Percentiles rank a stretch among this genome's conserved stretches.
These are phyloP conservation scores for Mesocricetus auratus DNA, from an alignment of 2,113 vertebrate genomes.

Conservation along the genomic window DNA sequence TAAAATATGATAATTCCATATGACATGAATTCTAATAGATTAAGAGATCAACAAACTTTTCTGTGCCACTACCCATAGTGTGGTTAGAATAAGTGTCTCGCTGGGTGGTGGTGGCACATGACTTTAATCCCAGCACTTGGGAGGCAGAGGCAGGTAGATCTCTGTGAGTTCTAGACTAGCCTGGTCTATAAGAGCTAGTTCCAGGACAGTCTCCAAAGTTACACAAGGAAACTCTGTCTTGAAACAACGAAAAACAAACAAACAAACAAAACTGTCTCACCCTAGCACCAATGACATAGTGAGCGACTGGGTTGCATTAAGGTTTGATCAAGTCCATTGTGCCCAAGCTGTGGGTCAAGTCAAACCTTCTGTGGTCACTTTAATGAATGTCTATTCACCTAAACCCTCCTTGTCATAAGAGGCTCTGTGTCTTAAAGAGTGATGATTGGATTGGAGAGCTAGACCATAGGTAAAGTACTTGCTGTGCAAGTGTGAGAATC, in stretches of 20 bases:
- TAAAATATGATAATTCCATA: background rate
- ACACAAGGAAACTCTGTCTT: too few species aligned
- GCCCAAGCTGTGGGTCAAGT: background rate
- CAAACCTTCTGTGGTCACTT: background rate
- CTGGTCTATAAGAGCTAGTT: too few species aligned
- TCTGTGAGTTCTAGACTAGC: too few species aligned
- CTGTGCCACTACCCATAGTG: background rate
- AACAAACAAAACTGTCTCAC: background rate
- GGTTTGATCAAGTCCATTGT: background rate
- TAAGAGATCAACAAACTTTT: slow-evolving; percentile 26
- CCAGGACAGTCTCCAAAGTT: too few species aligned
- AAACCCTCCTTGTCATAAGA: background rate
- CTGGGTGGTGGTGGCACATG: too few species aligned
- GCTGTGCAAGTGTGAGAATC: background rate
- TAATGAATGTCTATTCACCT: background rate
- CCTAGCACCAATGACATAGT: background rate
- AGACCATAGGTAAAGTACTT: background rate
- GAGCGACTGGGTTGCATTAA: background rate
- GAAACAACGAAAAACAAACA: too few species aligned
- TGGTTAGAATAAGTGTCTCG: background rate
- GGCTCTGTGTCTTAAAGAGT: background rate
- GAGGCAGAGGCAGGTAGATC: too few species aligned
- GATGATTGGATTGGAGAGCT: background rate
- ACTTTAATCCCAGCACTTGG: too few species aligned
- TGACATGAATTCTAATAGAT: background rate